phyloP scores from a whole-genome alignment of 2,797 vertebrate genomes.

The Steatocranus sp. region DNA sequence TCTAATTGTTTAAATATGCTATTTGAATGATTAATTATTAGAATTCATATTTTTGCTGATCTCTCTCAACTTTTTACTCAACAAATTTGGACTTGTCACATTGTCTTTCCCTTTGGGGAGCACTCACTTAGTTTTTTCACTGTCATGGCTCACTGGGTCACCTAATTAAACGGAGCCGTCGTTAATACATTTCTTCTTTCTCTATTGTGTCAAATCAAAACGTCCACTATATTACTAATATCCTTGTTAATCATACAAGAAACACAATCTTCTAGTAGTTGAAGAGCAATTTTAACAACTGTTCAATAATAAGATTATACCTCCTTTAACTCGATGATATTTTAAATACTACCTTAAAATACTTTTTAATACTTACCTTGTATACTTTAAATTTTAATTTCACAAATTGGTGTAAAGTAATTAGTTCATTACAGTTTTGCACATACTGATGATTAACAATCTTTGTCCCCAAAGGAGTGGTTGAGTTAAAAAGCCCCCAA shows the following conservation, averaged over 20 bases:
- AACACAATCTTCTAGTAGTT: neutral
- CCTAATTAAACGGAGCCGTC: neutral
- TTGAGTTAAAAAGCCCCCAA: neutral
- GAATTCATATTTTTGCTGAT: neutral
- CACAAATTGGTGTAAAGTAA: neutral
- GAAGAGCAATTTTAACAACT: neutral
- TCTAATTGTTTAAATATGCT: neutral
- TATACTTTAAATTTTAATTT: neutral
- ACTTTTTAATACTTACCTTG: neutral
- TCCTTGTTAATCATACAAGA: neutral
- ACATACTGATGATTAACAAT: neutral
- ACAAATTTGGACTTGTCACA: neutral
- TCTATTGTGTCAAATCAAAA: neutral
- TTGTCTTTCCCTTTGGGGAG: neutral
- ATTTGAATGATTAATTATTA: neutral
- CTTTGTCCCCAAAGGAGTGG: neutral
- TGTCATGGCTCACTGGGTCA: neutral
- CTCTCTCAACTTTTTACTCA: neutral
- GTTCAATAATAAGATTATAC: neutral
- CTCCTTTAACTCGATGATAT: neutral
- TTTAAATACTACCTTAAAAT: neutral
- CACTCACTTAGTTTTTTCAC: neutral
- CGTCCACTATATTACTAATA: neutral
- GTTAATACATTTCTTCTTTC: neutral
- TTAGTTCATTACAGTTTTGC: neutral